Percentiles rank a stretch among this genome's conserved stretches.
Evolutionary conservation across 1,140 invertebrate species (phyloP).

Genomic region (Augochlora pura): DNA sequence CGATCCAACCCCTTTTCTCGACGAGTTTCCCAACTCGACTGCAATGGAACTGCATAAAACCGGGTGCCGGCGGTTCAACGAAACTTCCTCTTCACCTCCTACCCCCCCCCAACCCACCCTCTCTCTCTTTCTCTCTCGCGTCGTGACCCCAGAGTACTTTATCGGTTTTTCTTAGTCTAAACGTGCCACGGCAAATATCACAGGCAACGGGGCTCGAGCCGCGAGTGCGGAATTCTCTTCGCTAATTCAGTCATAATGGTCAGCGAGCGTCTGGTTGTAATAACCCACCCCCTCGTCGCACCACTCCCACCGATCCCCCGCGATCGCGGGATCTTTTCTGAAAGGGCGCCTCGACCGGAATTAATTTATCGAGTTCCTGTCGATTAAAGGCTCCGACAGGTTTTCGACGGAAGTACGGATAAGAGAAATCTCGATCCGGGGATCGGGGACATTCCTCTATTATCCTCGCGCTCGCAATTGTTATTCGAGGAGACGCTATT

Average conservation of each 20-base stretch:
- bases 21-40: conserved; percentile 7
- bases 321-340: conserved; percentile 23
- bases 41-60: conserved; percentile 23
- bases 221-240: conserved; percentile 16
- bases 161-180: conserved; percentile 42
- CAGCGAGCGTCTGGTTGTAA: conserved; percentile 14
- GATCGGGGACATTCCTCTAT: not conserved
- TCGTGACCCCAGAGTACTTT: not conserved
- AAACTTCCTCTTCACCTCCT: not conserved
- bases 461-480: not conserved
- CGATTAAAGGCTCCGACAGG: conserved; percentile 14
- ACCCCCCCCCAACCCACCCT: no score
- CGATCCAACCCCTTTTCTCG: not conserved
- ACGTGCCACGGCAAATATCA: conserved; percentile 45
- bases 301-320: not conserved
- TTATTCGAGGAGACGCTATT: no score
- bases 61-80: not conserved
- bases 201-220: not conserved
- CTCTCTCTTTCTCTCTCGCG: not conserved
- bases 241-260: conserved; percentile 45
- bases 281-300: not conserved
- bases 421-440: not conserved
- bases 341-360: conserved; percentile 8
- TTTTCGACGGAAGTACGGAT: not conserved
- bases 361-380: conserved; percentile 25